Base-by-base conservation (phyloP, 2,888 invertebrate species). In the Phalera bucephala region DNA sequence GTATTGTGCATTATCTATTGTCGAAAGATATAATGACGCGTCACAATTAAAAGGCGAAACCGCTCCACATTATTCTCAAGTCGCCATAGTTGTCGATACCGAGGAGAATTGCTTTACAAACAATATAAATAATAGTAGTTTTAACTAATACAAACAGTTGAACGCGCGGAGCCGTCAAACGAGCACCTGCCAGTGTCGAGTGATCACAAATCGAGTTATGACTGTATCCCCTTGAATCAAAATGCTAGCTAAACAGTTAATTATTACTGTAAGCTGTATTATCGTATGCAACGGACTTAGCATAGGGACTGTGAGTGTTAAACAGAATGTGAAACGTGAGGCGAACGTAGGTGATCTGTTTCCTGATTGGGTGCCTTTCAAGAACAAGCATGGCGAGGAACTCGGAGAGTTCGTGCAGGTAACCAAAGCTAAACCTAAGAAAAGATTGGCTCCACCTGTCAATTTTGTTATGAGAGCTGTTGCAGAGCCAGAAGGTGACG, bases 91-190 rank as follows among this genome's bases (percentile, higher is more conserved):
- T 61, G 62, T 58, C 57, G 58, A 55, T 58, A 68, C 67, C 76
- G 69, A 57, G 69, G 66, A 72, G 72, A 79, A 84, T 79, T 67
- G 80, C 76, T 84, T 82, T 73, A 57, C 65, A 83, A 86, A 87
- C 85, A 87, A 84, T 89, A 89, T 89, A 88, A 89, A 88, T 88
- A 85, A 85, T 83, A 80, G 82, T 81, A 65, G 68, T 67, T 62
- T 64, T 54, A 69, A 63, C 56, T 59, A 69, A 60, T 54, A 67
- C 61, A 59, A 70, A 66, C 84, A 88, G 88, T 88, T 66, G 54
- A 58, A 59, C 53, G 59, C 77, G 76, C 72, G 83, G 72, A 57
- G 72, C 65, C 72, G 76, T 55, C 60, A 62, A 40, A 59, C 52
- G 52, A 54, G 59, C 62, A 72, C 64, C 58, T 60, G 42, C 40